Evolutionary conservation across 2,113 vertebrate genomes (phyloP).

Genomic region (Charina bottae): DNA sequence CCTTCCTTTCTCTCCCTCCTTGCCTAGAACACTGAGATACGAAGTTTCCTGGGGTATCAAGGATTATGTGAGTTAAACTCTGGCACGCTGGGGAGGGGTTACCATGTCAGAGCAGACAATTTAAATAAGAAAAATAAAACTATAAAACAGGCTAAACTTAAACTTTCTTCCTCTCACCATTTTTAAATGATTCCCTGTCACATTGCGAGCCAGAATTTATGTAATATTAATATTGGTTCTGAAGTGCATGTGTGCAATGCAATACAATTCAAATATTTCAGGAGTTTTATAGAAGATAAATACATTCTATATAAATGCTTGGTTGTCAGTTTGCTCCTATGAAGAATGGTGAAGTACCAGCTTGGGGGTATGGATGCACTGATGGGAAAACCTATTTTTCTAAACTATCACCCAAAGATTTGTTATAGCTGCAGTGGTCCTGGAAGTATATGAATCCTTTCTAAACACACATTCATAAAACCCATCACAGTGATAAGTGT

Average conservation of each 20-base stretch:
- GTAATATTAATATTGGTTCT: not conserved
- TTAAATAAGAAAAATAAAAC: not conserved
- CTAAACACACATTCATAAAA: not conserved
- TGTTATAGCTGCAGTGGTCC: not conserved
- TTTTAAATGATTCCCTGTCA: not conserved
- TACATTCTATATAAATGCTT: not conserved
- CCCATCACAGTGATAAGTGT: not conserved
- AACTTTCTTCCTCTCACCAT: no score
- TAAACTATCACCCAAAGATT: not conserved
- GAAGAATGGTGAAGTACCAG: not conserved
- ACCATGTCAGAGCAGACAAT: not conserved
- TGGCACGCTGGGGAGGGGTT: not conserved
- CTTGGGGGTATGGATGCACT: not conserved
- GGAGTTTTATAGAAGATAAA: not conserved
- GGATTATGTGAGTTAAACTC: not conserved
- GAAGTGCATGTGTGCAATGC: not conserved
- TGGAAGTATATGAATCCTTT: not conserved
- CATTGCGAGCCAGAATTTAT: not conserved
- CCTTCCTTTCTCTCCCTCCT: not conserved
- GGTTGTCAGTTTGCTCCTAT: not conserved
- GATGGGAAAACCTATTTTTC: not conserved
- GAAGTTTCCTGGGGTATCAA: not conserved
- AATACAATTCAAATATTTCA: not conserved
- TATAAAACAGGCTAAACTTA: not conserved
- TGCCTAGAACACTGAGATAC: not conserved